Conservation (phyloP, 1,140 invertebrate genomes). For the Bombus haemorrhoidalis region DNA sequence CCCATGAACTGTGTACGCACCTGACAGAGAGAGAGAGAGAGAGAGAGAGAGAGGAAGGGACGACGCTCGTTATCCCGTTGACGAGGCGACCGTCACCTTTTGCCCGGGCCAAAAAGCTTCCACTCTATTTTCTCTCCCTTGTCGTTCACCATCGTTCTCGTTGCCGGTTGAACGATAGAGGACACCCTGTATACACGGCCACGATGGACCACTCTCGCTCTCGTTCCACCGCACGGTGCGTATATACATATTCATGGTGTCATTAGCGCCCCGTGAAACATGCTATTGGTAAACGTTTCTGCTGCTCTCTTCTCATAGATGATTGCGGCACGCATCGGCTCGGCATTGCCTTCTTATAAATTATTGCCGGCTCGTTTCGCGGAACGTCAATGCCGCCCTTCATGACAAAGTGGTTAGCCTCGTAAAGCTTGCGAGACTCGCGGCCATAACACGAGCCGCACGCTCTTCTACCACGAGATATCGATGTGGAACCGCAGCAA, state of each 20-base stretch:
- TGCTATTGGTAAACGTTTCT: slow-evolving; percentile 74
- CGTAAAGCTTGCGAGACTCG: slow-evolving; percentile 48
- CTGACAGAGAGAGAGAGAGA: too few relatives aligned
- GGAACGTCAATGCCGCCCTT: slow-evolving; percentile 59
- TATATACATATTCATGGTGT: slow-evolving; percentile 76
- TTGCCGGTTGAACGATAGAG: not conserved
- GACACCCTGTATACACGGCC: slow-evolving; percentile 52
- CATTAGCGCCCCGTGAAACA: slow-evolving; percentile 75
- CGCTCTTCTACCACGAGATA: not conserved
- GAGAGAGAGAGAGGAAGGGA: too few relatives aligned
- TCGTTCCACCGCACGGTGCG: slow-evolving; percentile 50
- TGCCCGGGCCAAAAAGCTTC: not conserved
- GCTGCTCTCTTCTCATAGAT: slow-evolving; percentile 58
- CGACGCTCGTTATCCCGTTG: not conserved
- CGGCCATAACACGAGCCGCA: not conserved
- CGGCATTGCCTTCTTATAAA: slow-evolving; percentile 59
- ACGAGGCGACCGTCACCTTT: not conserved
- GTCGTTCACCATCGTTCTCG: not conserved
- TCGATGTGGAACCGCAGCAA: not conserved
- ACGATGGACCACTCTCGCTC: slow-evolving; percentile 41
- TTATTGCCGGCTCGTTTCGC: slow-evolving; percentile 64
- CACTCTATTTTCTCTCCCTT: not conserved
- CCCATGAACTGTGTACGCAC: too few relatives aligned
- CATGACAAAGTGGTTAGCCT: slow-evolving; percentile 61
- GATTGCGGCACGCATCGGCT: slow-evolving; percentile 43